phyloP scores from a whole-genome alignment of 2,113 vertebrate genomes.

The Myiopsitta monachus region DNA sequence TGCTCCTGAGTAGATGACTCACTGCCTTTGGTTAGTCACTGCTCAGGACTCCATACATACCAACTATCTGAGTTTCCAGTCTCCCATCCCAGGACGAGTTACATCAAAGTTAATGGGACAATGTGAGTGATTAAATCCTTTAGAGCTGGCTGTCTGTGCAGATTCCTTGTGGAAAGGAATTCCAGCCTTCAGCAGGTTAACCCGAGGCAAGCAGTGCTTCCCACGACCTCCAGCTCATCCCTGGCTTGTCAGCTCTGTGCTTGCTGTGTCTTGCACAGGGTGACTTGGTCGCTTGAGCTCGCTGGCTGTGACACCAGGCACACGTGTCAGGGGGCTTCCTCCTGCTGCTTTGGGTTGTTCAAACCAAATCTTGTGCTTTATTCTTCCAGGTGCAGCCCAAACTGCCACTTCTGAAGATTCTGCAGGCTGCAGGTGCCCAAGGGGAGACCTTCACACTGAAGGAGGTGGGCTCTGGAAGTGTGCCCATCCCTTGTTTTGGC shows the following conservation, averaged over 20 bases:
- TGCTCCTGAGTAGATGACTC: background rate
- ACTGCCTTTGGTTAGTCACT: background rate
- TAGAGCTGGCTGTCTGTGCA: background rate
- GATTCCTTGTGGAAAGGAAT: background rate
- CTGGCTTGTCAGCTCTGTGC: background rate
- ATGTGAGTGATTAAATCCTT: background rate
- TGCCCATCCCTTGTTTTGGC: background rate
- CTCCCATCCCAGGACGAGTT: background rate
- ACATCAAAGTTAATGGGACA: background rate
- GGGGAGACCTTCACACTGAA: constrained; percentile 92
- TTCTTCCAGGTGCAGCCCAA: constrained; percentile 84
- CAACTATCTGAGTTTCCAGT: background rate
- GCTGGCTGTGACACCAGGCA: background rate
- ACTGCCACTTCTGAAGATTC: constrained; percentile 86
- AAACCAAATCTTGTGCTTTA: background rate
- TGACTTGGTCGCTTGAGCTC: background rate
- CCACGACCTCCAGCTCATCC: fast-evolving
- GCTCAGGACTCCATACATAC: background rate
- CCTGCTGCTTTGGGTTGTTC: background rate
- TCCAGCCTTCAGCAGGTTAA: background rate
- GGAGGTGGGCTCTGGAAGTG: constrained; percentile 76
- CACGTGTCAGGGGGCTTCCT: fast-evolving
- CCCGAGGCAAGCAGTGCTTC: background rate
- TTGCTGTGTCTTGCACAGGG: background rate
- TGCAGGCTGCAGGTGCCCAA: constrained; percentile 89